Conservation (phyloP, 1,140 invertebrate genomes). For the Antheraea pernyi region DNA sequence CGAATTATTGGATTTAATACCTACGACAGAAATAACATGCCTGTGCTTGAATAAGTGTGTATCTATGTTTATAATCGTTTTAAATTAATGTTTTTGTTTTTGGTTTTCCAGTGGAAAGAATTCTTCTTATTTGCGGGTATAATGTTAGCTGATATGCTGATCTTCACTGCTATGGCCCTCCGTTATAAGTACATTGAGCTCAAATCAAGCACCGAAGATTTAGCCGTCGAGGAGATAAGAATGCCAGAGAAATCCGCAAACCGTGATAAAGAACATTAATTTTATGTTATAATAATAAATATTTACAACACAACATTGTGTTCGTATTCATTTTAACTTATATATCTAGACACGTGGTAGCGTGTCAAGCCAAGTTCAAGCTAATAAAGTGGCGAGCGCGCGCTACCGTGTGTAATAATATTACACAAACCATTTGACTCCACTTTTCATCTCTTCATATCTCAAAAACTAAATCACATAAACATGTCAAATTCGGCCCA, state of each 20-base stretch:
- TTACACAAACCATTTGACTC: too few relatives aligned
- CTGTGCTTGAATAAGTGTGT: background rate
- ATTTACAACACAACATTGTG: background rate
- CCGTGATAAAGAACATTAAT: slow-evolving; percentile 20
- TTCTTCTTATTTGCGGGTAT: slow-evolving; percentile 93
- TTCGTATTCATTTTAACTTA: background rate
- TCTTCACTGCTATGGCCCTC: slow-evolving; percentile 89
- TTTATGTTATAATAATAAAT: slow-evolving; percentile 4
- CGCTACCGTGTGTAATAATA: too few relatives aligned
- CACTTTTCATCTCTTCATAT: too few relatives aligned
- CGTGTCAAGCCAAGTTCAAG: too few relatives aligned
- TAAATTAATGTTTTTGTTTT: background rate
- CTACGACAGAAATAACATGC: too few relatives aligned
- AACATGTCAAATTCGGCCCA: too few relatives aligned
- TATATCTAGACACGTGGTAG: too few relatives aligned
- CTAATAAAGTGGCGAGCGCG: too few relatives aligned
- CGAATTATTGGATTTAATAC: too few relatives aligned
- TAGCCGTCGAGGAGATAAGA: slow-evolving; percentile 55
- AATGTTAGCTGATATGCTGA: slow-evolving; percentile 90
- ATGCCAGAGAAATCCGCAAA: slow-evolving; percentile 31
- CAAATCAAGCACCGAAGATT: slow-evolving; percentile 50
- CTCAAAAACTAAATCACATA: too few relatives aligned
- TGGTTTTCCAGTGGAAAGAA: slow-evolving; percentile 85
- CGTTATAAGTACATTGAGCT: slow-evolving; percentile 83
- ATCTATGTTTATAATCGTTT: background rate